Evolutionary conservation across 2,113 vertebrate species (phyloP).

Genomic region (Euleptes europaea): DNA sequence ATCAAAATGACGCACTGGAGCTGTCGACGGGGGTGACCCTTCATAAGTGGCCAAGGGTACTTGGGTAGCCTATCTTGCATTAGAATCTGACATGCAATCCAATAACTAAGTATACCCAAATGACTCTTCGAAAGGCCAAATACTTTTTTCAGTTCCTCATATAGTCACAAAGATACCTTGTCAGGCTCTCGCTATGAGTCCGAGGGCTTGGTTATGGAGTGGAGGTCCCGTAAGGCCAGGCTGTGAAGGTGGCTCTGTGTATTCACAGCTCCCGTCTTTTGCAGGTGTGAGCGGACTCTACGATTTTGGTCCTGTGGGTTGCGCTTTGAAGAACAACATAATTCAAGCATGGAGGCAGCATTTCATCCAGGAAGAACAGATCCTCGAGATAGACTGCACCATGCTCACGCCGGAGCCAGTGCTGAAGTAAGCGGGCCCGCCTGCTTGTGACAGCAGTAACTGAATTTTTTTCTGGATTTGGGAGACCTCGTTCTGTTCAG

Average conservation of each 20-base stretch:
- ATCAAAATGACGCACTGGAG: no score
- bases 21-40: no score
- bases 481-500: background rate
- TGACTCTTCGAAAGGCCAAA: no score
- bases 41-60: no score
- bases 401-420: constrained; percentile 95
- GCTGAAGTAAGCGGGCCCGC: constrained; percentile 84
- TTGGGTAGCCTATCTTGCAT: no score
- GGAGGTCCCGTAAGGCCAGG: no score
- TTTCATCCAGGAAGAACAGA: constrained; percentile 98
- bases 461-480: constrained; percentile 43
- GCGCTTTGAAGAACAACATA: constrained; percentile 97
- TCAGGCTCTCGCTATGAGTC: no score
- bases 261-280: background rate
- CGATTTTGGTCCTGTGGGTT: constrained; percentile 96
- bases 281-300: constrained; percentile 96
- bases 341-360: constrained; percentile 96
- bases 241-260: fast-evolving
- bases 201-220: no score
- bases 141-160: no score
- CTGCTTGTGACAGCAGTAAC: constrained; percentile 53
- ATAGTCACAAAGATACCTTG: no score
- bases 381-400: constrained; percentile 97
- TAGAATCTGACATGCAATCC: no score
- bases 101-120: no score